Conservation (phyloP, 2,113 vertebrate genomes). For the Solea solea region DNA sequence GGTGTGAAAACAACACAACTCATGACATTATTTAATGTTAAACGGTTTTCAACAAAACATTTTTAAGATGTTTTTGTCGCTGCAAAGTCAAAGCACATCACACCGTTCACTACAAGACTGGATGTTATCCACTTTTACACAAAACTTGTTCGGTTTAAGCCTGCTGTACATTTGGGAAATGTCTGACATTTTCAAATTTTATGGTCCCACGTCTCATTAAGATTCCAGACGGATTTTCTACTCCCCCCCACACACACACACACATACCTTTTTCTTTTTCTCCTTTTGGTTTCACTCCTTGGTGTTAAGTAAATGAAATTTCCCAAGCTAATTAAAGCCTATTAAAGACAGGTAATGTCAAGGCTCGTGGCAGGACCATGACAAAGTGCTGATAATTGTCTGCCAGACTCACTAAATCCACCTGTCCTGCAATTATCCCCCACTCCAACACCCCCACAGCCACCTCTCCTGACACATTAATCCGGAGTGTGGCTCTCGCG, state of each 20-base stretch:
- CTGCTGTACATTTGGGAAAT: slow-evolving; percentile 52
- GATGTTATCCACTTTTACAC: slow-evolving; percentile 53
- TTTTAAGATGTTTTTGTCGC: slow-evolving; percentile 20
- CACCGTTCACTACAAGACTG: slow-evolving; percentile 44
- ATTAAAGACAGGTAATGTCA: slow-evolving; percentile 83
- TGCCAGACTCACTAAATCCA: slow-evolving; percentile 84
- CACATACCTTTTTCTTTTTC: not conserved
- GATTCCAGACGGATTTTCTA: slow-evolving; percentile 54
- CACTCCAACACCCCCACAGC: slow-evolving; percentile 29
- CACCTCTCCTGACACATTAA: slow-evolving; percentile 67
- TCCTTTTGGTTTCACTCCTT: slow-evolving; percentile 51
- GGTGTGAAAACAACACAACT: slow-evolving; percentile 22
- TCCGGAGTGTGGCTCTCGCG: slow-evolving; percentile 41
- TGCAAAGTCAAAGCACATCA: slow-evolving; percentile 54
- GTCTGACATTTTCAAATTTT: slow-evolving; percentile 54
- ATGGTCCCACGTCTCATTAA: slow-evolving; percentile 60
- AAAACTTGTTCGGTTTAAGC: slow-evolving; percentile 43
- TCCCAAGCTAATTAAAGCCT: slow-evolving; percentile 83
- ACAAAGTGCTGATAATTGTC: slow-evolving; percentile 85
- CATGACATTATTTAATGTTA: slow-evolving; percentile 14
- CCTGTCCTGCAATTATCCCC: slow-evolving; percentile 79
- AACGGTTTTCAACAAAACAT: slow-evolving; percentile 34
- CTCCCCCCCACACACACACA: slow-evolving; percentile 3
- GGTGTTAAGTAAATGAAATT: slow-evolving; percentile 77
- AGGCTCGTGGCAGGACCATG: slow-evolving; percentile 80